These are phyloP conservation scores for Xiphias gladius DNA, from an alignment of 2,113 vertebrate species.

Conservation along the genomic window DNA sequence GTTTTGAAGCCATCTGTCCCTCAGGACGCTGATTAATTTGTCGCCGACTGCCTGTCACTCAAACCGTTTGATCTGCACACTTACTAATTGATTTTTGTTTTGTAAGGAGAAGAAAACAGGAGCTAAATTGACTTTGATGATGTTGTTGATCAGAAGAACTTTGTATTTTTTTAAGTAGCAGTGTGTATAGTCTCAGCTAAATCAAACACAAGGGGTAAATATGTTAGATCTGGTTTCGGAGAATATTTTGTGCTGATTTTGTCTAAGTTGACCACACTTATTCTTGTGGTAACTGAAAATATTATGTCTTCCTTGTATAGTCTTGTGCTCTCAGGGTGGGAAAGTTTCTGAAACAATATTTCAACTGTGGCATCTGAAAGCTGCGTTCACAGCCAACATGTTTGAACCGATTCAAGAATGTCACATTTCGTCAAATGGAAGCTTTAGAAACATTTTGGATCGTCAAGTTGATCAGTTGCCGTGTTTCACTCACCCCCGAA, in stretches of 20 bases:
- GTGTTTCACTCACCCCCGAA: too few species aligned
- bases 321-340: not conserved
- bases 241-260: not conserved
- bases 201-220: conserved; percentile 22
- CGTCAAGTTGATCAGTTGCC: too few species aligned
- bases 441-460: too few species aligned
- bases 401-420: too few species aligned
- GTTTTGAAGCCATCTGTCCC: conserved; percentile 69
- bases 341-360: not conserved
- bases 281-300: not conserved
- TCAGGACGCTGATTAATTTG: conserved; percentile 69
- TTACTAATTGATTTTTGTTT: conserved; percentile 70
- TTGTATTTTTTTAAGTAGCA: conserved; percentile 26
- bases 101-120: not conserved
- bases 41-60: conserved; percentile 66
- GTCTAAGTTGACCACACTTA: not conserved
- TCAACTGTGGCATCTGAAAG: not conserved
- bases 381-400: not conserved
- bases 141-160: conserved; percentile 56
- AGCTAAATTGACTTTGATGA: conserved; percentile 63
- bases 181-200: conserved; percentile 39
- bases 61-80: conserved; percentile 62
- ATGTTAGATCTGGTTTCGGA: not conserved
- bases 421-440: too few species aligned
- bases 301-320: not conserved